Evolutionary conservation across 2,113 vertebrate genomes (phyloP).

Genomic region (Dascyllus trimaculatus): DNA sequence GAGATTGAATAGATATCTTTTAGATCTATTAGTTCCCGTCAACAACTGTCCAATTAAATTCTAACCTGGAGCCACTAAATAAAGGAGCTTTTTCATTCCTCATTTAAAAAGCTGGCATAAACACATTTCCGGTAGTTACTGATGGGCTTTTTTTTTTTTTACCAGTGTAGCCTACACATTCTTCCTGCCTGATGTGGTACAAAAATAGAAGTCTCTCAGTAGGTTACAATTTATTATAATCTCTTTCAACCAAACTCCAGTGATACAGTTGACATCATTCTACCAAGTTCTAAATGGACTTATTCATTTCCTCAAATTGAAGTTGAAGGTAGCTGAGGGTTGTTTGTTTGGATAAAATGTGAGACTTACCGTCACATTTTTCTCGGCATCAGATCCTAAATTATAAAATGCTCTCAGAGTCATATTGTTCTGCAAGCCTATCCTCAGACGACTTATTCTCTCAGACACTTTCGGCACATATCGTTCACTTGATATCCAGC

Average conservation of each 20-base stretch:
- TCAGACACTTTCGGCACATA: slow-evolving; percentile 9
- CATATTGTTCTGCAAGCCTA: slow-evolving; percentile 1
- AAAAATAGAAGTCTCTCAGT: slow-evolving; percentile 28
- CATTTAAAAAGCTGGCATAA: slow-evolving; percentile 32
- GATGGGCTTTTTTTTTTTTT: slow-evolving; percentile 15
- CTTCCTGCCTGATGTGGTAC: neutral
- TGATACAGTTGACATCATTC: neutral
- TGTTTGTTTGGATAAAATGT: neutral
- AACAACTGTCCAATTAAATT: slow-evolving; percentile 74
- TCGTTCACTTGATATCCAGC: slow-evolving; percentile 12
- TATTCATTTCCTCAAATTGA: neutral
- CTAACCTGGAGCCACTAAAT: slow-evolving; percentile 55
- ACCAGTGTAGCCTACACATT: slow-evolving; percentile 3
- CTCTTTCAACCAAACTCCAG: neutral
- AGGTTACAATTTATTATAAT: slow-evolving; percentile 3
- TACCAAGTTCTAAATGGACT: neutral
- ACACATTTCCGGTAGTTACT: slow-evolving; percentile 35
- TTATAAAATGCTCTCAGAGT: slow-evolving; percentile 2
- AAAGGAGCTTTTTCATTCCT: slow-evolving; percentile 35
- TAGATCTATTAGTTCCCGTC: slow-evolving; percentile 62
- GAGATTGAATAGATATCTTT: slow-evolving; percentile 66
- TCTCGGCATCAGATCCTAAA: neutral
- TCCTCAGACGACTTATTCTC: neutral
- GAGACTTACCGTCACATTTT: neutral
- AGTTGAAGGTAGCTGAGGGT: neutral